Evolutionary conservation across 2,797 vertebrate genomes (phyloP), one percentile per base, ranked within the genome.

Genomic region (Pseudochirops cupreus): DNA sequence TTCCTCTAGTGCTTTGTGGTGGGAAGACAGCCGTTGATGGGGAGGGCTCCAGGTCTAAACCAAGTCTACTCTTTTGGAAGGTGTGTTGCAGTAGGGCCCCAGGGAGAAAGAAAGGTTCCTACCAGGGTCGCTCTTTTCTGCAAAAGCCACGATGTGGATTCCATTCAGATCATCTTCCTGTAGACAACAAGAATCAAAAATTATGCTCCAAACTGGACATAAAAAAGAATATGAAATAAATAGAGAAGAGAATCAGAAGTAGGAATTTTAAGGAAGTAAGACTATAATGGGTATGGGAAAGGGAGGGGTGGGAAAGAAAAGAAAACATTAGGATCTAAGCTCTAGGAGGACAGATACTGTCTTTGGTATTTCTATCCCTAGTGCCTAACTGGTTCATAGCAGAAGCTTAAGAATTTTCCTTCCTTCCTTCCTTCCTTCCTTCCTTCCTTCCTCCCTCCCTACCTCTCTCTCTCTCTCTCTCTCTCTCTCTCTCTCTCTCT

Each of bases 81-180:
- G 24, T 18, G 26, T 24, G 0, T 52, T 33, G n/a, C 50, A 58
- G 12, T 56, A 29, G 16, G 67, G 33, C 6, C 33, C 21, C 1
- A 46, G 74, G 9, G 39, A 26, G 50, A 57, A 0, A 46, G 50
- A 24, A 92, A 57, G 6, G 11, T 2, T 59, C 98, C 95, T 98
- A 99, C 99, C 99, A 95, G 99, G 99, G 94, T 99, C 99, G 1
- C 99, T 99, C 97, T 99, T 99, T 98, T 99, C 99, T 11, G 99
- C 99, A 62, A 99, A 99, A 57, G 99, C 99, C 94, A 99, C 99
- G 4, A 99, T 99, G 97, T 99, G 99, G 96, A 99, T 99, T 31
- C 99, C 99, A 0, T 99, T 99, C 89, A 99, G 98, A 97, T 99
- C 99, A 29, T 99, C 99, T 97, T 99, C 99, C 99, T 99, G 98